These are phyloP conservation scores for Procavia capensis DNA, from an alignment of 2,113 vertebrate genomes.

Conservation along the genomic window DNA sequence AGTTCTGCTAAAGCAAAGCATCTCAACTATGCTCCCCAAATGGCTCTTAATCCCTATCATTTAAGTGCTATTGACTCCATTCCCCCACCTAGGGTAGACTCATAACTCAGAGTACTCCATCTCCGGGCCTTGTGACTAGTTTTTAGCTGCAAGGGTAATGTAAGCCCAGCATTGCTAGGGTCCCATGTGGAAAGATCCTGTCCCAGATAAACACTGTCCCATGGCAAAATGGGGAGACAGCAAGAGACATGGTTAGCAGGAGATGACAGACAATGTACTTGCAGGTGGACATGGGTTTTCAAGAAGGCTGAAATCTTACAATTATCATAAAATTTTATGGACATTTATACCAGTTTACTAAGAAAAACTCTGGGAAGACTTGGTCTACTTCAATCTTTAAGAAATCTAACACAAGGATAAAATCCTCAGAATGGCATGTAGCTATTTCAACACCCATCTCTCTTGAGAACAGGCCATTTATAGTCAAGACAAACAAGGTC, in stretches of 20 bases:
- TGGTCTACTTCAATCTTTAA: neutral
- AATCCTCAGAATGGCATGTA: neutral
- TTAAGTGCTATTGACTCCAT: neutral
- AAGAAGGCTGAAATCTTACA: neutral
- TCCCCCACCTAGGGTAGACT: neutral
- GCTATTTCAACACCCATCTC: neutral
- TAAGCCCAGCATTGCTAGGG: neutral
- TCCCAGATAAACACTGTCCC: neutral
- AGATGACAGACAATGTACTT: neutral
- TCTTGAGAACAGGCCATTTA: neutral
- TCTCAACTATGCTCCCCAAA: neutral
- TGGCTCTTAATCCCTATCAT: neutral
- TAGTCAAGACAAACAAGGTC: neutral
- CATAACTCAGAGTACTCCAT: neutral
- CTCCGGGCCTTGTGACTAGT: neutral
- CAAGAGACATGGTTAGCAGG: neutral
- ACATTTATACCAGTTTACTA: neutral
- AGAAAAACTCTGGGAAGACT: neutral
- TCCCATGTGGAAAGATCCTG: neutral
- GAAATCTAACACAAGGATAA: neutral
- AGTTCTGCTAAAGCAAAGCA: neutral
- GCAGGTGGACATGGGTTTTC: neutral
- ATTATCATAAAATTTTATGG: neutral
- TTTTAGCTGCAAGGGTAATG: neutral
- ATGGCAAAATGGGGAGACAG: neutral